Base-by-base conservation (phyloP, 2,113 vertebrate genomes). In the Canis aureus region DNA sequence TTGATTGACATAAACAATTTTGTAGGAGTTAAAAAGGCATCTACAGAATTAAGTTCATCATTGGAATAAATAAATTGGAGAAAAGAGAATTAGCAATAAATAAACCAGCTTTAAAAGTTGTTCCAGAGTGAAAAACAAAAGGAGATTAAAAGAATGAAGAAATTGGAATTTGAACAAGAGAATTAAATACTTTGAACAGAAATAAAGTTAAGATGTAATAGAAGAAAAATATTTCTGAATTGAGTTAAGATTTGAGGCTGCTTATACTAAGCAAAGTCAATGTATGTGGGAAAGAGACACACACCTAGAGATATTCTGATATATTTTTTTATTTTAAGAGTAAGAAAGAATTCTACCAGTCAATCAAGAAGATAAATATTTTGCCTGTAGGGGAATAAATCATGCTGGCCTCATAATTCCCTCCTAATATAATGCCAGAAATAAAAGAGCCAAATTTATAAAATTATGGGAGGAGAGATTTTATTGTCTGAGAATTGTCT, bases 121-220 rank as follows among this genome's bases (percentile, higher is more conserved):
- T 62, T 94, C 19, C 11, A 25, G 11, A 92, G 74, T 62, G 25
- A 92, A 96, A 95, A 90, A 8, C 20, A 88, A 67, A 95, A 73
- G 1, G 25, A n/a, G 53, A 69, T 49, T 67, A 82, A 91, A 93
- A 78, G 62, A 81, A 89, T 51, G 62, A 90, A 7, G 43, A 92
- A 67, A 84, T 5, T 92, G 27, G 29, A 8, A 92, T 23, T 55
- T 89, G 13, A 66, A 23, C 2, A 74, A 16, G 59, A 49, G 43
- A 87, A 57, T 6, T 13, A 66, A 66, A 86, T 12, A 43, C 71
- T 92, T 66, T 82, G 53, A 57, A 71, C 7, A 79, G 22, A 96
- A 95, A 22, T 57, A 64, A 60, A 66, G 43, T 87, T 87, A 55
- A 90, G 69, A 92, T 49, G 38, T 64, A 80, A 55, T 10, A 51